phyloP scores from a whole-genome alignment of 2,888 invertebrate species.

The Xylocampa areola region DNA sequence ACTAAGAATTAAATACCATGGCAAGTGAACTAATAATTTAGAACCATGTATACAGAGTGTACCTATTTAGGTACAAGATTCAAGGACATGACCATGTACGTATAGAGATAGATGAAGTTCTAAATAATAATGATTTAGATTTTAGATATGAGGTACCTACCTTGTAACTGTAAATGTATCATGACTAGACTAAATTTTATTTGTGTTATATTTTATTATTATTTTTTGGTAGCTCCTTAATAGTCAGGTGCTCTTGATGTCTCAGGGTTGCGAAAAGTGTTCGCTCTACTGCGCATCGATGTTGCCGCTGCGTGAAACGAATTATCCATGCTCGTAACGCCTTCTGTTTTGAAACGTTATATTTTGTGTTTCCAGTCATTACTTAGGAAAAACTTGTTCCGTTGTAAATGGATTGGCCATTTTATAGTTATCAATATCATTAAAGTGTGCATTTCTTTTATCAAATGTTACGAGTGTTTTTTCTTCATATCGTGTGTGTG shows the following conservation, averaged over 20 bases:
- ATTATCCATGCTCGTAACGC: slow-evolving; percentile 74
- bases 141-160: no score
- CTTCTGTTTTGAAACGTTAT: slow-evolving; percentile 63
- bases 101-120: no score
- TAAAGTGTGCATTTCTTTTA: slow-evolving; percentile 27
- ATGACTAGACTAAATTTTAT: neutral
- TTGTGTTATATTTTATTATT: neutral
- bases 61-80: no score
- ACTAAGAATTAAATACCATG: no score
- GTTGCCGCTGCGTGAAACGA: slow-evolving; percentile 73
- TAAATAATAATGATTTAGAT: no score
- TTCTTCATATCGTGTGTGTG: neutral
- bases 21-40: no score
- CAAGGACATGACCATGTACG: no score
- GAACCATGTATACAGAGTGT: no score
- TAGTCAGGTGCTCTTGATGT: slow-evolving; percentile 63
- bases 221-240: slow-evolving; percentile 25
- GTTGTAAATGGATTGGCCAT: slow-evolving; percentile 39
- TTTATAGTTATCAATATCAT: slow-evolving; percentile 35
- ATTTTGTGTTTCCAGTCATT: slow-evolving; percentile 43
- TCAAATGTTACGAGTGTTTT: slow-evolving; percentile 22
- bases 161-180: no score
- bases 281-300: slow-evolving; percentile 80
- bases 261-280: slow-evolving; percentile 76
- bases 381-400: slow-evolving; percentile 24